These are phyloP conservation scores for Romanogobio albipinnatus DNA, from an alignment of 2,113 vertebrate species.

Conservation along the genomic window DNA sequence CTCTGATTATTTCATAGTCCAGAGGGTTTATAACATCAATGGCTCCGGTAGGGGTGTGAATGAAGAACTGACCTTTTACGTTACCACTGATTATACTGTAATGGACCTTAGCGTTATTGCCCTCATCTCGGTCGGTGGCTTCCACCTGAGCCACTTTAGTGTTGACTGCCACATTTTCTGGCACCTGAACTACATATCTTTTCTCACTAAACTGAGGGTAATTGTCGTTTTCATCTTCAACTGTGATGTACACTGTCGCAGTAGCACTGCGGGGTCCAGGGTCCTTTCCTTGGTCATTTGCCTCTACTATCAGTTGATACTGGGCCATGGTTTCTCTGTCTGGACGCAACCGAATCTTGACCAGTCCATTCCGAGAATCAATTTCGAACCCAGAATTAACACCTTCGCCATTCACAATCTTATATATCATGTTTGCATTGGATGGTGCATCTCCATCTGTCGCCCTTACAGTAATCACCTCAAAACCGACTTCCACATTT, in stretches of 20 bases:
- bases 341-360: conserved; percentile 82
- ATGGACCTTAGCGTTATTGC: conserved; percentile 90
- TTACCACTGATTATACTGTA: conserved; percentile 97
- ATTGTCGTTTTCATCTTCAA: conserved; percentile 97
- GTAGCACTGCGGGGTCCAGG: conserved; percentile 88
- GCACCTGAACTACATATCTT: conserved; percentile 87
- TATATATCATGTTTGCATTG: conserved; percentile 96
- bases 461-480: conserved; percentile 92
- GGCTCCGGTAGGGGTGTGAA: conserved; percentile 88
- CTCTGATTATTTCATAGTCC: conserved; percentile 90
- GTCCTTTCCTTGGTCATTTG: conserved; percentile 93
- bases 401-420: conserved; percentile 78
- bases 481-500: conserved; percentile 92
- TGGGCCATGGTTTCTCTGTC: conserved; percentile 85
- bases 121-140: conserved; percentile 88
- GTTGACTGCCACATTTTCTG: conserved; percentile 86
- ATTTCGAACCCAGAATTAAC: conserved; percentile 87
- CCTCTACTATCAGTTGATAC: conserved; percentile 91
- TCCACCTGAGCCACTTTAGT: conserved; percentile 88
- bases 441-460: conserved; percentile 90
- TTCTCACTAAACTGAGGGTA: conserved; percentile 95
- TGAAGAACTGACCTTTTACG: conserved; percentile 92
- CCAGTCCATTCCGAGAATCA: conserved; percentile 86
- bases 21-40: conserved; percentile 93
- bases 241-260: conserved; percentile 85